A percentile compares a stretch with the other conserved stretches of the same genome.
Conservation (phyloP, 92 coral and sea anemone species). For the Anthopleura xanthogrammica region DNA sequence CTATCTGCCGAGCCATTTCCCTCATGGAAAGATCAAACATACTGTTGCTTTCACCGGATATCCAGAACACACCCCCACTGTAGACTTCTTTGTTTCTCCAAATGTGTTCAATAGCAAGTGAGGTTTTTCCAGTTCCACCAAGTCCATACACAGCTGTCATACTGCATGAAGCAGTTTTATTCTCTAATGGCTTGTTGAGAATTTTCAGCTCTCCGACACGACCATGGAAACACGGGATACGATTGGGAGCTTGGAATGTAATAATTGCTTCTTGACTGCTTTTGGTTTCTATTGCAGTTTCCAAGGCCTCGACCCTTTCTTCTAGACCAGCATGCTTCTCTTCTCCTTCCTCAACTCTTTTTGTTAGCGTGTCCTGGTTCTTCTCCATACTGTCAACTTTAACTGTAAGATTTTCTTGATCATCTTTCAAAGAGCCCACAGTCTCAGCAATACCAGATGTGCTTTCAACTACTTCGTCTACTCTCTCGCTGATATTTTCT, state of each 20-base stretch:
- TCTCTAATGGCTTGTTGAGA: constrained; percentile 31
- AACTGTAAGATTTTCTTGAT: not conserved
- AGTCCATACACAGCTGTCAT: constrained; percentile 72
- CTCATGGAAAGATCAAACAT: constrained; percentile 37
- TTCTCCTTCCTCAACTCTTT: not conserved
- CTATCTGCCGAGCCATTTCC: constrained; percentile 63
- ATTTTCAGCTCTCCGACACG: constrained; percentile 48
- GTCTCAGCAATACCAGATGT: not conserved
- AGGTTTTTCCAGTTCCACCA: constrained; percentile 87
- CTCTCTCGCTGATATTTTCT: not conserved
- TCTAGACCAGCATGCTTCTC: not conserved
- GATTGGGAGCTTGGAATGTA: constrained; percentile 41
- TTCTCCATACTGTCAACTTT: not conserved
- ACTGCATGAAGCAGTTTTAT: constrained; percentile 21
- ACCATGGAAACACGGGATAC: constrained; percentile 59
- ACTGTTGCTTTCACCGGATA: constrained; percentile 70
- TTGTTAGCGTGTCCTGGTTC: not conserved
- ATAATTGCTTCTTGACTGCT: not conserved
- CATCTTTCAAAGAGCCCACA: not conserved
- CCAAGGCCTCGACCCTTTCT: not conserved
- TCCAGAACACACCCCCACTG: constrained; percentile 82
- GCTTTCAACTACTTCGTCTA: not conserved
- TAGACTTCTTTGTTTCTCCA: constrained; percentile 57
- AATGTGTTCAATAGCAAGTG: constrained; percentile 74
- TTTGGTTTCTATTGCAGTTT: constrained; percentile 3